phyloP scores from a whole-genome alignment of 1,140 invertebrate species.

The Diuraphis noxia region DNA sequence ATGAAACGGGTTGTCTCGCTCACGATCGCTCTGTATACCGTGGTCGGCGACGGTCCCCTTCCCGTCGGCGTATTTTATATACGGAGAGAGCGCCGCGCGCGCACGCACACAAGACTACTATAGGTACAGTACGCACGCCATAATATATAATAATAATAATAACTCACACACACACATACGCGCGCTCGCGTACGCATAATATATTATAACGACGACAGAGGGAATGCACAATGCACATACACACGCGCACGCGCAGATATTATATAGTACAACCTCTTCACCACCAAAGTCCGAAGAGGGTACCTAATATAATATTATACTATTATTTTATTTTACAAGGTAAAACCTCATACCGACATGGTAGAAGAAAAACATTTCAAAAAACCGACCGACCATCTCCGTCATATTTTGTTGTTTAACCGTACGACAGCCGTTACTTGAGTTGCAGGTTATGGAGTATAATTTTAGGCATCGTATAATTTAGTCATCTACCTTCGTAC shows the following conservation, averaged over 20 bases:
- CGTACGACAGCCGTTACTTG: conserved; percentile 15
- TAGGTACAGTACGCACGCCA: neutral
- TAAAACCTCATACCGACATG: neutral
- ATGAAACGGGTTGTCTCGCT: neutral
- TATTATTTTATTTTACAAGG: neutral
- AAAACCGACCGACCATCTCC: neutral
- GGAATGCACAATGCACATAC: neutral
- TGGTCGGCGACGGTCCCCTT: neutral
- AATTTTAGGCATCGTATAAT: too few species aligned
- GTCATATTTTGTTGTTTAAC: neutral
- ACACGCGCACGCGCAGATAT: neutral
- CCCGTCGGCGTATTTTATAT: neutral
- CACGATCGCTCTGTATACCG: conserved; percentile 16
- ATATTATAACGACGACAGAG: neutral
- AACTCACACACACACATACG: neutral
- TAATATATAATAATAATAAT: neutral
- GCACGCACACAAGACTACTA: neutral
- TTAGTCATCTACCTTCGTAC: neutral
- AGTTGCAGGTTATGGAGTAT: neutral
- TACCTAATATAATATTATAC: neutral
- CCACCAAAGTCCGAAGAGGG: neutral
- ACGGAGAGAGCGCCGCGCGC: neutral
- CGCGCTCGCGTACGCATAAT: neutral
- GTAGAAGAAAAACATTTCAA: neutral
- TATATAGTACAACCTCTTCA: neutral